These are phyloP conservation scores for Cygnus olor DNA, from an alignment of 2,797 vertebrate species.

Conservation along the genomic window DNA sequence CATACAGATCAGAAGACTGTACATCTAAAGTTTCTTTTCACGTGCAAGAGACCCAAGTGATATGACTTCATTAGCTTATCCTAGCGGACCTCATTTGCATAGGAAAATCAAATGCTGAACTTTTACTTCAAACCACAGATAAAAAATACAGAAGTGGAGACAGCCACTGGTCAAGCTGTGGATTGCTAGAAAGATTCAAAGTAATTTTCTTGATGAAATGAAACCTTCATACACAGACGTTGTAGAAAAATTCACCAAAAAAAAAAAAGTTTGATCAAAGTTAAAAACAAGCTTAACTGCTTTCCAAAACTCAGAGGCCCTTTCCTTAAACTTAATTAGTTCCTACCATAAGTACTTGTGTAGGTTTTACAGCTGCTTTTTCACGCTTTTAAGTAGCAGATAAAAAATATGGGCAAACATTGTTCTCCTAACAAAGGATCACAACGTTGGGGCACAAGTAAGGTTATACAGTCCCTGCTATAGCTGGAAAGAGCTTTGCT, in stretches of 20 bases:
- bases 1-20: not conserved
- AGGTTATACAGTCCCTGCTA: not conserved
- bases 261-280: not conserved
- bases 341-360: not conserved
- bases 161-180: not conserved
- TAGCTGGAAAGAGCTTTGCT: not conserved
- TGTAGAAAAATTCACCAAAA: not conserved
- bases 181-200: not conserved
- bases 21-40: not conserved
- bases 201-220: not conserved
- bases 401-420: not conserved
- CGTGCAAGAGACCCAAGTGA: not conserved
- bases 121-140: not conserved
- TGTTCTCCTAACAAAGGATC: not conserved
- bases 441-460: not conserved
- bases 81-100: not conserved
- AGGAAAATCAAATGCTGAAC: not conserved
- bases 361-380: not conserved
- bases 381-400: not conserved
- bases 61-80: not conserved
- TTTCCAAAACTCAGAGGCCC: not conserved
- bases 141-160: not conserved
- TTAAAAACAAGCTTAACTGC: not conserved
- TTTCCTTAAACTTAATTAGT: not conserved
- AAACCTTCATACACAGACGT: not conserved